Evolutionary conservation across 1,140 invertebrate genomes (phyloP).

Genomic region (Habropoda laboriosa): DNA sequence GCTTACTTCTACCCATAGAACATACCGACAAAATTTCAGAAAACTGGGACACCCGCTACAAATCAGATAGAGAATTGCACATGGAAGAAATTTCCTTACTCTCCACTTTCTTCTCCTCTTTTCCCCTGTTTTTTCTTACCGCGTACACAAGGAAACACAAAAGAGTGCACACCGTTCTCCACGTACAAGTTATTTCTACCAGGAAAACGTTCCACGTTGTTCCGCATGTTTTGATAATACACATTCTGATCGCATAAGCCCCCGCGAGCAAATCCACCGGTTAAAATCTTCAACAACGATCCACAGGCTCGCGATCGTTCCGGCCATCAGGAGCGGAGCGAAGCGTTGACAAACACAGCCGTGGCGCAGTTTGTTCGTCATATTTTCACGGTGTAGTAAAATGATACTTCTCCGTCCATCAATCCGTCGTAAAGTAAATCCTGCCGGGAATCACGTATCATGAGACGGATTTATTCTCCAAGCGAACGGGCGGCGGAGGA

Average conservation of each 20-base stretch:
- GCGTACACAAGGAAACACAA: too few species aligned
- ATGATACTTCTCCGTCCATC: constrained; percentile 59
- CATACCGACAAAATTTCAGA: too few species aligned
- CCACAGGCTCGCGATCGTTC: neutral
- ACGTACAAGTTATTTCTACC: neutral
- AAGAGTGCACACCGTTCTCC: too few species aligned
- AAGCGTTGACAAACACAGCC: neutral
- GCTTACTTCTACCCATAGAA: too few species aligned
- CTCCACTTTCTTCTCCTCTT: too few species aligned
- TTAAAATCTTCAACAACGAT: neutral
- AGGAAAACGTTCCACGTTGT: neutral
- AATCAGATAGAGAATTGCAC: too few species aligned
- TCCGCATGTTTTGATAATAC: neutral
- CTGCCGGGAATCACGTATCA: constrained; percentile 61
- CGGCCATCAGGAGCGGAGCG: neutral
- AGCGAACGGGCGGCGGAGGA: constrained; percentile 56
- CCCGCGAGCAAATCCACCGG: constrained; percentile 1
- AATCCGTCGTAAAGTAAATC: constrained; percentile 67
- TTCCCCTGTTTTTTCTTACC: too few species aligned
- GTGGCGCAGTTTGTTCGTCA: constrained; percentile 15
- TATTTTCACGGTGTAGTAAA: constrained; percentile 41
- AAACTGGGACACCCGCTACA: too few species aligned
- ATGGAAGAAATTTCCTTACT: too few species aligned
- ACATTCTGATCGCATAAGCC: neutral
- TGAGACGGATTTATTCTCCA: constrained; percentile 73